Base-by-base conservation (phyloP, 30 jellyfish, hydroid and myxozoan species). In the Aurelia sp. region DNA sequence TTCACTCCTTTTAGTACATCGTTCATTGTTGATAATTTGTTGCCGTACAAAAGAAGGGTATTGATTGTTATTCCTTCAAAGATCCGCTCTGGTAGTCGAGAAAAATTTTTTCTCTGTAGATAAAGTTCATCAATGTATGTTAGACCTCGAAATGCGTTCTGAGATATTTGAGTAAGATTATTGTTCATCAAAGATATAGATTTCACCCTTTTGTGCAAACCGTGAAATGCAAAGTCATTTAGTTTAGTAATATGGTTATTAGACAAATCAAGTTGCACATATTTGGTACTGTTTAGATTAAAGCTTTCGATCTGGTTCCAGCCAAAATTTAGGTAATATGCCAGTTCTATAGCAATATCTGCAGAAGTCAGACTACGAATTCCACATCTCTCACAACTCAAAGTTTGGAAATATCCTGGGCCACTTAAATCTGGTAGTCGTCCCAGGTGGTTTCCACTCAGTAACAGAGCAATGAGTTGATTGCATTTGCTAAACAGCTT, bases 1-100 rank as follows among this genome's bases (percentile, higher is more conserved):
- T 22, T 62, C 84, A 85, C 64, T 40, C 79, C 84, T 6, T 65
- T 76, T 2, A 85, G 60, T 2, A 75, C 82, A 18, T 89, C 86
- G 0, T 74, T 37, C 81, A 85, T 75, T 22, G 52, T 11, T 18
- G 67, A 27, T 1, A 85, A 30, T 33, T 85, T 48, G 53, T 66
- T 85, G 20, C 71, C 71, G 71, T 68, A 64, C 37, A 85, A 53
- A 27, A 85, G 60, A 11, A 85, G 27, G 22, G 23, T 74, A 11
- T 16, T 55, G 22, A 85, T 55, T 18, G 19, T 19, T 76, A 85
- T 48, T 51, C 57, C 84, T 11, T n/a, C 31, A 27, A 85, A 85
- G 1, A 64, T 27, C 7, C 84, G 89, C 15, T 35, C 41, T 16
- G 60, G 89, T 3, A 85, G 30, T 2, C 23, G 13, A 6, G 19